Evolutionary conservation across 2,888 invertebrate genomes (phyloP).

Genomic region (Poecilobothrus nobilitatus): DNA sequence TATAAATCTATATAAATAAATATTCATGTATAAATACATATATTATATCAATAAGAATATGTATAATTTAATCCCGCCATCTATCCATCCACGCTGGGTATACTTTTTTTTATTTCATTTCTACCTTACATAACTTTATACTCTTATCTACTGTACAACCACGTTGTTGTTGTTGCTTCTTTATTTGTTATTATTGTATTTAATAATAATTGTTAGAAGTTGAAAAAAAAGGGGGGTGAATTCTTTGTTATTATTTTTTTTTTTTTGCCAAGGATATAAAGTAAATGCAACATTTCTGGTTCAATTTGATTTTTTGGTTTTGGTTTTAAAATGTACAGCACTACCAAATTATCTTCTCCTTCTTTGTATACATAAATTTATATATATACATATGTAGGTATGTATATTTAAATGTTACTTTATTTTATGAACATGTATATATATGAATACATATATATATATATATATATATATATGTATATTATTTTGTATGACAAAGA

Average conservation of each 20-base stretch:
- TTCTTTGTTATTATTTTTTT: no score
- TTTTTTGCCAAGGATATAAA: background rate
- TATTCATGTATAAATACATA: no score
- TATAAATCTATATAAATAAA: no score
- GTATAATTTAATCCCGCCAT: background rate
- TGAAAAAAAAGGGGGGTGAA: background rate
- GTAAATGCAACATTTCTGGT: background rate
- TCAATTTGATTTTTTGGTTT: no score
- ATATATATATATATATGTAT: background rate
- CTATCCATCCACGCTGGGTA: background rate
- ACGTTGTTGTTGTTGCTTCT: conserved; percentile 2
- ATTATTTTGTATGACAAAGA: background rate
- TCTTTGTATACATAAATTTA: background rate
- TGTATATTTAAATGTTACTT: no score
- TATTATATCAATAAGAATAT: no score
- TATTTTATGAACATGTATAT: background rate
- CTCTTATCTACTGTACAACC: background rate
- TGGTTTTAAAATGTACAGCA: background rate
- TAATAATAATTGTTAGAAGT: background rate
- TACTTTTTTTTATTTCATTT: background rate
- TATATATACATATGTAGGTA: background rate
- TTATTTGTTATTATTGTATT: background rate
- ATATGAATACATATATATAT: background rate
- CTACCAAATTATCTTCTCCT: background rate
- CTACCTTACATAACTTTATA: background rate